Base-by-base conservation (phyloP, 2,797 vertebrate species). In the Sebastes nivosus region DNA sequence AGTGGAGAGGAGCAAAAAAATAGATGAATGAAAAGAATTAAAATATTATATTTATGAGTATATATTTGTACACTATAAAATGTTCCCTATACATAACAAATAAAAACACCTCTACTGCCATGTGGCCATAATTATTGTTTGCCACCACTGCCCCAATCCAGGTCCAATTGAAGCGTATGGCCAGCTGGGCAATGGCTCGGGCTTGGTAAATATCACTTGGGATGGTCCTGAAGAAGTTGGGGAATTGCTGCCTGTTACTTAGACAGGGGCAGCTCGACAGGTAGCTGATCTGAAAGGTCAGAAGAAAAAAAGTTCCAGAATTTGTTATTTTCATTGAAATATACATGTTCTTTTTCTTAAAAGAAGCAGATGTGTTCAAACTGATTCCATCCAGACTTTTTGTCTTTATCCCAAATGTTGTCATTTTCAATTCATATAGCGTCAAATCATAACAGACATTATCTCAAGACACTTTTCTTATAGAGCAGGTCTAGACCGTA, bases 141-240 rank as follows among this genome's bases (percentile, higher is more conserved):
- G 18, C 78, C 2, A 83, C 78, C 22, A 95, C 84, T 14, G 93
- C 94, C 38, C 88, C 83, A 2, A 90, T 82, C 89, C 94, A 95
- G 2, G 88, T 92, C 95, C 95, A 95, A 14, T 88, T 81, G 27
- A 93, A 95, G 25, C 79, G 91, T 25, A 89, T 90, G 13, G 92
- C 93, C 50, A 96, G 79, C 22, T 79, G 89, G 8, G 94, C 95
- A 84, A 96, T 92, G 24, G 92, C 92, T 61, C 92, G 75, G 1
- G 94, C 94, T 87, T 94, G 95, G 74, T 93, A 93, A 59, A 88
- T 60, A 77, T 95, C 94, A 84, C 94, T 95, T 16, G 94, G 94
- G 54, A 95, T 92, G 16, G 94, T 95, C 79, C 92, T 83, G 77
- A 91, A 92, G 87, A 93, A 84, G 32, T 87, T 87, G 5, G 90